Conservation (phyloP, 2,888 invertebrate species). For the Scaptomyza cyrtandrae region DNA sequence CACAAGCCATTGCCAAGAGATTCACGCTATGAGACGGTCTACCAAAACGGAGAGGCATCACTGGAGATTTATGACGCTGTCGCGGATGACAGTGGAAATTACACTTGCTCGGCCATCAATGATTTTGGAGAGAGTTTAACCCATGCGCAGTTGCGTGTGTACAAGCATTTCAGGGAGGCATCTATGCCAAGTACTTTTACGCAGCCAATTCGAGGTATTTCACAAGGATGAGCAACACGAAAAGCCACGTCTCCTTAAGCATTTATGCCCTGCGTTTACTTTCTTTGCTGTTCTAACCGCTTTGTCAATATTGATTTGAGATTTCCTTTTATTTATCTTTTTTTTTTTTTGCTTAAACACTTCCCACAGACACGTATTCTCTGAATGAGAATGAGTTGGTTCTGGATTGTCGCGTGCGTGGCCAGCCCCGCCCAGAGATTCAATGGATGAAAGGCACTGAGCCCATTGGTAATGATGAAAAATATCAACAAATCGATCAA, state of each 20-base stretch:
- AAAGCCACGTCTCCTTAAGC: constrained; percentile 9
- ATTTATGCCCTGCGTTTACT: constrained; percentile 27
- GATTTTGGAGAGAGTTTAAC: constrained; percentile 89
- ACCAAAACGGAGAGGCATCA: constrained; percentile 88
- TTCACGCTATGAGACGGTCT: constrained; percentile 87
- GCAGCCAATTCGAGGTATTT: constrained; percentile 89
- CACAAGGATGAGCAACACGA: constrained; percentile 1
- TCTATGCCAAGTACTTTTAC: constrained; percentile 90
- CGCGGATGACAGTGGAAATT: constrained; percentile 90
- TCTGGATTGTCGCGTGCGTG: constrained; percentile 91
- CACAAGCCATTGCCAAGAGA: constrained; percentile 86
- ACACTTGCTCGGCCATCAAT: constrained; percentile 91
- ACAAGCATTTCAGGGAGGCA: constrained; percentile 89
- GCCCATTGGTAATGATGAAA: constrained; percentile 85
- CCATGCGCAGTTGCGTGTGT: constrained; percentile 90
- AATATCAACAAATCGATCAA: constrained; percentile 88
- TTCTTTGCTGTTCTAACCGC: constrained; percentile 53
- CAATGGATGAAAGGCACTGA: constrained; percentile 91
- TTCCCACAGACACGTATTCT: constrained; percentile 88
- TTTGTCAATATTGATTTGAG: constrained; percentile 18
- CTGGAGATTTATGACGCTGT: constrained; percentile 89
- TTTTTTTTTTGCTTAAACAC: not conserved
- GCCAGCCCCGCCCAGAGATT: constrained; percentile 89
- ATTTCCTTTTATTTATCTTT: constrained; percentile 8
- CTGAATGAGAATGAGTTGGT: constrained; percentile 90